Conservation (phyloP, 1,140 invertebrate species). For the Pristionchus pacificus region DNA sequence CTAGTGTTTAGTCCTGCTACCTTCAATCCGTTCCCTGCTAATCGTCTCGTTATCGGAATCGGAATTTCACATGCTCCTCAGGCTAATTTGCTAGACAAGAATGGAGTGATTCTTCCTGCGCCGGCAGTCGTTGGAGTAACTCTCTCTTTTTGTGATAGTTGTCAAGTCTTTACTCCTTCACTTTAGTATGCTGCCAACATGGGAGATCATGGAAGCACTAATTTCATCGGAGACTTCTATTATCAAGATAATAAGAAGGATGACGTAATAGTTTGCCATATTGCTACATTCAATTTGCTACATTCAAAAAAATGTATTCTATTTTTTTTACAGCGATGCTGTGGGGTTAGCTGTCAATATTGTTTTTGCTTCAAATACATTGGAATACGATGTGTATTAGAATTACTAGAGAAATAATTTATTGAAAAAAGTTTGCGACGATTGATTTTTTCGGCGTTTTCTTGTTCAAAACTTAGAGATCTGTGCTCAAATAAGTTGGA, state of each 20-base stretch:
- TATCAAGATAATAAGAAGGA: slow-evolving; percentile 21
- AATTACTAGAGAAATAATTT: too few relatives aligned
- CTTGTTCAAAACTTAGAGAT: too few relatives aligned
- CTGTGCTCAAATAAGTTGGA: too few relatives aligned
- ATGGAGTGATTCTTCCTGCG: not conserved
- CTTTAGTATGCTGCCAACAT: slow-evolving; percentile 33
- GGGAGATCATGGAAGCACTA: slow-evolving; percentile 13
- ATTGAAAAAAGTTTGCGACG: too few relatives aligned
- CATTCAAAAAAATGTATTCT: too few relatives aligned
- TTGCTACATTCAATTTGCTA: too few relatives aligned
- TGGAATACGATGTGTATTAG: too few relatives aligned
- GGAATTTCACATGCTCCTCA: slow-evolving; percentile 32
- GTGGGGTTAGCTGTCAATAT: too few relatives aligned
- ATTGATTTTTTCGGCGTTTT: too few relatives aligned
- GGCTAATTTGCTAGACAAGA: slow-evolving; percentile 3
- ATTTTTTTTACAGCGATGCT: too few relatives aligned
- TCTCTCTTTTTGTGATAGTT: too few relatives aligned
- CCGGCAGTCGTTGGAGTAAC: slow-evolving; percentile 32
- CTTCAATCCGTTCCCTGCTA: slow-evolving; percentile 16
- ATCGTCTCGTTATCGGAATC: slow-evolving; percentile 33
- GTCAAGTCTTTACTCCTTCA: not conserved
- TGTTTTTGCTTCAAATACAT: too few relatives aligned
- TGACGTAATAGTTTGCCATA: slow-evolving; percentile 22
- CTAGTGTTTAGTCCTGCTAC: not conserved
- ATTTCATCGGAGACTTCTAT: slow-evolving; percentile 38